Conservation (phyloP, 2,113 vertebrate species). For the Archocentrus centrarchus region DNA sequence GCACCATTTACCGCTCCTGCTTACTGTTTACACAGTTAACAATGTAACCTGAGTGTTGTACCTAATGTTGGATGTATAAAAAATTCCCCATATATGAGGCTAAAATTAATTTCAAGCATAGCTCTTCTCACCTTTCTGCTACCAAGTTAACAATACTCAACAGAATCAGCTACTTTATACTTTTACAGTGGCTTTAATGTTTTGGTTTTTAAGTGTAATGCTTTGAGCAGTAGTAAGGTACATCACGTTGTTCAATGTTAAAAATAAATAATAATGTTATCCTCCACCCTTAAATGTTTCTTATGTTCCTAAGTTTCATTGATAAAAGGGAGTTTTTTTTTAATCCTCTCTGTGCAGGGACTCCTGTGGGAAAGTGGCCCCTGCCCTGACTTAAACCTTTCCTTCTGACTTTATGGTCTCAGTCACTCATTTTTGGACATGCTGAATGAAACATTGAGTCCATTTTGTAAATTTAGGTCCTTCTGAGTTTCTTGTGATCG, state of each 20-base stretch:
- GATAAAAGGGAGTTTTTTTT: no score
- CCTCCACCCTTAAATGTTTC: no score
- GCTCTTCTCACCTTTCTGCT: constrained; percentile 3
- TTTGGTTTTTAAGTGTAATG: no score
- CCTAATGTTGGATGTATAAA: constrained; percentile 36
- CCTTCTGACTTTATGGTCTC: background rate
- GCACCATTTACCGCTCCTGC: constrained; percentile 41
- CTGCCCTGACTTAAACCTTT: background rate
- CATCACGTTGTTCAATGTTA: no score
- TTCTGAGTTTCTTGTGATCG: background rate
- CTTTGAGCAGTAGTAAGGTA: no score
- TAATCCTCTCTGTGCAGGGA: no score
- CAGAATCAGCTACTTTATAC: background rate
- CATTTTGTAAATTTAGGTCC: background rate
- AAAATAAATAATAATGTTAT: no score
- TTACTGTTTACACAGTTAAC: constrained; percentile 66
- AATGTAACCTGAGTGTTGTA: constrained; percentile 39
- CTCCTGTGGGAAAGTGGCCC: background rate
- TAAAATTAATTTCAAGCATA: background rate
- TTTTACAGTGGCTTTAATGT: background rate
- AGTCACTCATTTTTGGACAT: background rate
- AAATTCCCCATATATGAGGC: background rate
- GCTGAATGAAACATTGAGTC: background rate
- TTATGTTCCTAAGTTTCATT: no score
- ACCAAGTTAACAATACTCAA: background rate